Evolutionary conservation across 1,140 invertebrate species (phyloP).

Genomic region (Pogonognathellus flavescens): DNA sequence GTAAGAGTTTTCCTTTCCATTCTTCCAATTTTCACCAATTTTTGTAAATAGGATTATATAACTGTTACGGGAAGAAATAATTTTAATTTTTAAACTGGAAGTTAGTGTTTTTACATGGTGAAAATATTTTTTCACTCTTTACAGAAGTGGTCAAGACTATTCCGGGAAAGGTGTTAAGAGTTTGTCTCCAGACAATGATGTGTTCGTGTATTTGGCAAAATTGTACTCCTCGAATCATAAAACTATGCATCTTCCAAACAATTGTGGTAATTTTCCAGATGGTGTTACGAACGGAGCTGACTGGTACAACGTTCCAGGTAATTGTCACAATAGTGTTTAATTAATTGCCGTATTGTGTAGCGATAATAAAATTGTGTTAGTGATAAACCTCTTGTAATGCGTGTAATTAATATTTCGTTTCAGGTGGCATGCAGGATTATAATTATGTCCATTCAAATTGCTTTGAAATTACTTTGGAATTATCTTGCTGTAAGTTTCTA

Average conservation of each 20-base stretch:
- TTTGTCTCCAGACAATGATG: slow-evolving; percentile 84
- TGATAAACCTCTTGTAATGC: too few species aligned
- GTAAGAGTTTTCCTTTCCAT: slow-evolving; percentile 47
- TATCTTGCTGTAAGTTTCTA: too few species aligned
- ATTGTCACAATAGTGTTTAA: too few species aligned
- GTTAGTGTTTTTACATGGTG: background rate
- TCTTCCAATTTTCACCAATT: background rate
- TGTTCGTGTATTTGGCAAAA: slow-evolving; percentile 88
- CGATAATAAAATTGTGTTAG: too few species aligned
- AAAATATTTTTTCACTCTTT: background rate
- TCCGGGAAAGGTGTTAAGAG: slow-evolving; percentile 75
- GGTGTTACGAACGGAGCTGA: too few species aligned
- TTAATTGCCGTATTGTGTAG: too few species aligned
- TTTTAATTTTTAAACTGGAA: background rate
- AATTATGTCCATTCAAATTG: too few species aligned
- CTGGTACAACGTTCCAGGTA: too few species aligned
- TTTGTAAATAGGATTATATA: too few species aligned
- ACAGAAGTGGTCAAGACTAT: slow-evolving; percentile 27
- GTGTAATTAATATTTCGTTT: slow-evolving; percentile 57
- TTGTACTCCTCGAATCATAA: slow-evolving; percentile 84
- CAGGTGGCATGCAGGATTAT: slow-evolving; percentile 45
- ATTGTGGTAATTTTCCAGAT: slow-evolving; percentile 71
- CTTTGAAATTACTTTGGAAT: too few species aligned
- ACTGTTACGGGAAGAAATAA: too few species aligned
- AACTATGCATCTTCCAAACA: slow-evolving; percentile 76